Conservation (phyloP, 1,140 invertebrate genomes). For the Dendroctonus ponderosae region DNA sequence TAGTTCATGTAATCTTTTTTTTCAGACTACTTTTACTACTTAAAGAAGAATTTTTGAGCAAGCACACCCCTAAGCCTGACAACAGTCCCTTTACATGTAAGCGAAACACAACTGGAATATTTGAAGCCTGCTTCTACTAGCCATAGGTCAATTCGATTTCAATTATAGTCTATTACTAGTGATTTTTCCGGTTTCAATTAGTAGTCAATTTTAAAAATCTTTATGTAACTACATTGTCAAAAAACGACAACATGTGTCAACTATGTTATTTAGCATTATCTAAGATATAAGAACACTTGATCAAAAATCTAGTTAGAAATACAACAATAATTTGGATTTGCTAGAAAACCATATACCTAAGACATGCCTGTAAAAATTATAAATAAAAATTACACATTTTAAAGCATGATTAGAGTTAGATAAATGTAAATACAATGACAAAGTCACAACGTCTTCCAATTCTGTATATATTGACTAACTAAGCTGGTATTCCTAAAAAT, state of each 20-base stretch:
- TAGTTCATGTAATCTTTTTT: no score
- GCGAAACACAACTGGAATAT: no score
- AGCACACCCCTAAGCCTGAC: no score
- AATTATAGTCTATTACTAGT: background rate
- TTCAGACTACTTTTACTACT: no score
- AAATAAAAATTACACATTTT: background rate
- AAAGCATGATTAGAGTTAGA: background rate
- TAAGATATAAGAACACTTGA: no score
- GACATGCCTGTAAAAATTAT: background rate
- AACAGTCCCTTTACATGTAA: no score
- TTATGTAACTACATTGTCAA: background rate
- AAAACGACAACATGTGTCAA: slow-evolving; percentile 30
- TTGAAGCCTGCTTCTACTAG: no score
- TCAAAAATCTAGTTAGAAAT: no score
- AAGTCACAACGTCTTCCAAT: slow-evolving; percentile 37
- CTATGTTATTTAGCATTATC: slow-evolving; percentile 7
- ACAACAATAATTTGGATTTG: no score
- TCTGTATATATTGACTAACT: slow-evolving; percentile 9
- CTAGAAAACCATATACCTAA: background rate
- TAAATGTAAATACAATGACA: slow-evolving; percentile 26
- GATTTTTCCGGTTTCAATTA: background rate
- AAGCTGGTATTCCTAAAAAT: background rate
- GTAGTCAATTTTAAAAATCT: background rate
- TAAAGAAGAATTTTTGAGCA: no score
- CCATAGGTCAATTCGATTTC: no score